Percentiles rank a stretch among this genome's conserved stretches.
These are phyloP conservation scores for Holacanthella duospinosa DNA, from an alignment of 2,888 invertebrate species.

Conservation along the genomic window DNA sequence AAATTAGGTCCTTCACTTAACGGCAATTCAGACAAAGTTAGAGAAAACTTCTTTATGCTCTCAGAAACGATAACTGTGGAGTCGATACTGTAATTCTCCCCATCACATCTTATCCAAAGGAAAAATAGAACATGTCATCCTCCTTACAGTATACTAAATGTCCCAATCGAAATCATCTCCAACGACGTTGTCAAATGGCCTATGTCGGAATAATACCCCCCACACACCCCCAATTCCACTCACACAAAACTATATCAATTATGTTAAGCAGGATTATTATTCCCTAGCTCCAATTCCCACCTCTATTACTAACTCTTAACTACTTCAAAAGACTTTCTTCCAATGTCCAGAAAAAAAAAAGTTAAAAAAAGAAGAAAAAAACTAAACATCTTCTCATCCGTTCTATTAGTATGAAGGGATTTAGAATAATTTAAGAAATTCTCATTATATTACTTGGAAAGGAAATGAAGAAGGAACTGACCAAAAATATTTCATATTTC, in stretches of 20 bases:
- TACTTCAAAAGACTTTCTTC: too few relatives aligned
- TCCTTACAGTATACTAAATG: neutral
- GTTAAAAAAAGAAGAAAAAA: too few relatives aligned
- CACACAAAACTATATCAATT: neutral
- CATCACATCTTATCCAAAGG: constrained; percentile 17
- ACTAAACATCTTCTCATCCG: too few relatives aligned
- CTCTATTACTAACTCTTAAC: too few relatives aligned
- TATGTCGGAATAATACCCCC: too few relatives aligned
- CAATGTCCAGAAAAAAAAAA: too few relatives aligned
- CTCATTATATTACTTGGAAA: too few relatives aligned
- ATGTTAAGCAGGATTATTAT: neutral
- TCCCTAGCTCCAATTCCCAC: too few relatives aligned
- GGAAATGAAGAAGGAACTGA: too few relatives aligned
- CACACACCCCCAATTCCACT: neutral
- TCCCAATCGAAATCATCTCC: neutral
- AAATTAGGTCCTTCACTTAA: constrained; percentile 36
- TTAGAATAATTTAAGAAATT: too few relatives aligned
- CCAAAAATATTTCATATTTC: too few relatives aligned
- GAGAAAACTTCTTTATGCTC: neutral
- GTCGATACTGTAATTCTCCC: constrained; percentile 24
- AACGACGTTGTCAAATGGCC: neutral
- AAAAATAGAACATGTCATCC: neutral
- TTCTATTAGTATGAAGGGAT: too few relatives aligned
- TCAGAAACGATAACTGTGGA: constrained; percentile 13
- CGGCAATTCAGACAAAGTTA: constrained; percentile 20